Evolutionary conservation across 2,113 vertebrate genomes (phyloP).

Genomic region (Chamaea fasciata): DNA sequence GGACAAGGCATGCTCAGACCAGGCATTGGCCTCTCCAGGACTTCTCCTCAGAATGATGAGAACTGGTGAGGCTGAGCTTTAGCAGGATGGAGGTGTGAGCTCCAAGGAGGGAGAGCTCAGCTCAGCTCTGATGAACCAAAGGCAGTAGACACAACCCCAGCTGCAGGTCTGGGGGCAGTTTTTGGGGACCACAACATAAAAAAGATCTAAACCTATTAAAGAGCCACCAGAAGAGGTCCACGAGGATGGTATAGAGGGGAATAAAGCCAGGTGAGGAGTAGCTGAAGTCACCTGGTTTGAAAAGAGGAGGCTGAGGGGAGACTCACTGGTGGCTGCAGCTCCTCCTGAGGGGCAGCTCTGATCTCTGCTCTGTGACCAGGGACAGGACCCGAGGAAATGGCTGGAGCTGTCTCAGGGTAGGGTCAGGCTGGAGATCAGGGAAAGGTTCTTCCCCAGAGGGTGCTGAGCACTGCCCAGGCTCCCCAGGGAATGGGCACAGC

Average conservation of each 20-base stretch:
- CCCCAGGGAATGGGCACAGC: not conserved
- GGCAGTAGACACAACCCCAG: not conserved
- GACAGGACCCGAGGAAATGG: rapidly evolving
- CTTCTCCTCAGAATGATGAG: not conserved
- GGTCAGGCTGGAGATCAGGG: rapidly evolving
- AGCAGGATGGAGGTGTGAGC: not conserved
- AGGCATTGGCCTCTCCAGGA: not conserved
- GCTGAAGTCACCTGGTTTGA: not conserved
- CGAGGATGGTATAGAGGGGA: rapidly evolving
- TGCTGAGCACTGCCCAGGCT: not conserved
- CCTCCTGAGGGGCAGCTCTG: not conserved
- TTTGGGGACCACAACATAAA: not conserved
- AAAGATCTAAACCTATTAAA: not conserved
- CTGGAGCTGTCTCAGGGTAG: rapidly evolving
- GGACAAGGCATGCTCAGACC: not conserved
- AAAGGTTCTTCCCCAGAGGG: not conserved
- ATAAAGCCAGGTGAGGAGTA: not conserved
- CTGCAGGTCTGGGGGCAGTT: not conserved
- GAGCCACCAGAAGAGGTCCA: not conserved
- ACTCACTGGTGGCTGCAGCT: not conserved
- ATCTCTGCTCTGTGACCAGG: not conserved
- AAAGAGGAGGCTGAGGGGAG: not conserved
- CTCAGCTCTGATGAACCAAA: not conserved
- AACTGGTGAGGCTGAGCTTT: not conserved
- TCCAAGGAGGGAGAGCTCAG: not conserved